Evolutionary conservation across 2,888 invertebrate species (phyloP), one percentile per base, ranked within the genome.

Genomic region (Dasysyrphus albostriatus): DNA sequence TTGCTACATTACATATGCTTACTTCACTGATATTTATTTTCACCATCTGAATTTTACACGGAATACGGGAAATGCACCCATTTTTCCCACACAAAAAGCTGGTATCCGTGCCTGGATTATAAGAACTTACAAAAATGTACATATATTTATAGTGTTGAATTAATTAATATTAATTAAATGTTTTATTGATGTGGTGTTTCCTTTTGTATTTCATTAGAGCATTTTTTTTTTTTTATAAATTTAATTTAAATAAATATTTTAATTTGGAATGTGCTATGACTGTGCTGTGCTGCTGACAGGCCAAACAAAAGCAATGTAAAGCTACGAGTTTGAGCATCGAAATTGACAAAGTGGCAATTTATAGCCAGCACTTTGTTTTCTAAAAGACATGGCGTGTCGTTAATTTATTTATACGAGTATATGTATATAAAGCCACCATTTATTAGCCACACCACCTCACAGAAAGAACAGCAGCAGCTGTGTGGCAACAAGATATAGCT

Each of bases 161-260:
- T 59, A 78, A 61, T 78, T 78, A 51, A 78, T 47, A 78, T 74
- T 74, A 51, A 79, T 56, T 65, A 73, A 47, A 79, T 79, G 34
- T 79, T 54, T 56, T 72, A 73, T 73, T 34, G 19, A 73, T 63
- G 69, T 54, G n/a, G 56, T 37, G 34, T 63, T 49, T 56, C 51
- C 69, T 77, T n/a, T 77, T 77, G 39, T 39, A 14, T 42, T 7
- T 32, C 49, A 70, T 70, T 70, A 39, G 59, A 39, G 58, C 47
- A 34, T 69, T 69, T 37, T n/a, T n/a, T n/a, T n/a, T n/a, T n/a
- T n/a, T n/a, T 69, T 54, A 39, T 39, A 54, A 42, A 39, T 69
- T 69, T 39, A 69, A 69, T 69, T 69, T 69, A 69, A 54, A 69
- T 69, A 69, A 51, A 54, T 69, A 69, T 69, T 54, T 39, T 69